Evolutionary conservation across 1,140 invertebrate genomes (phyloP).

Genomic region (Dryas iulia): DNA sequence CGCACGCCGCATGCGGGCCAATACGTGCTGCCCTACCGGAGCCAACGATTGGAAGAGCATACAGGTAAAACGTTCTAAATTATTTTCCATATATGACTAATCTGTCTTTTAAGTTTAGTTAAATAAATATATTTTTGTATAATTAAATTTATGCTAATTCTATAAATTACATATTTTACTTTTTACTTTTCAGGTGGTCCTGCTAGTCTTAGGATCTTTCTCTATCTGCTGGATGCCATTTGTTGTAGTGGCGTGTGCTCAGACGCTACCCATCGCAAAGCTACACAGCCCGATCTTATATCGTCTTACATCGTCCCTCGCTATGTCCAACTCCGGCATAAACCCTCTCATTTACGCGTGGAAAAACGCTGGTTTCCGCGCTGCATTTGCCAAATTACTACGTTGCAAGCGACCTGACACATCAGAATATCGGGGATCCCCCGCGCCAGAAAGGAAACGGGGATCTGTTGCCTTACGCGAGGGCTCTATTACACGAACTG

Average conservation of each 20-base stretch:
- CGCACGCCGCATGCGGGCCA: constrained; percentile 82
- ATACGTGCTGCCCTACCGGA: constrained; percentile 74
- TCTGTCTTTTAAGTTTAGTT: background rate
- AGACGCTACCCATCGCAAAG: constrained; percentile 78
- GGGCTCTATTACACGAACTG: constrained; percentile 64
- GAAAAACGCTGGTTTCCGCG: constrained; percentile 88
- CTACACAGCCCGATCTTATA: constrained; percentile 82
- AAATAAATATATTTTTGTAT: background rate
- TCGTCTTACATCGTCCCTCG: constrained; percentile 85
- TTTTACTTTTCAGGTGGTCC: constrained; percentile 82
- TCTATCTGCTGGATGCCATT: constrained; percentile 89
- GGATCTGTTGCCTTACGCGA: constrained; percentile 69
- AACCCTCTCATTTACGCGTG: constrained; percentile 91
- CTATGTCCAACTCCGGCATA: constrained; percentile 87
- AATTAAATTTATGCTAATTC: too few relatives aligned
- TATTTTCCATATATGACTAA: background rate
- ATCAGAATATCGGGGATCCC: constrained; percentile 71
- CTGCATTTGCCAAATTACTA: constrained; percentile 84
- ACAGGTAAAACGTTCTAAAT: constrained; percentile 67
- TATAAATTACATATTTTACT: too few relatives aligned
- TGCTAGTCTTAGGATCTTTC: constrained; percentile 87
- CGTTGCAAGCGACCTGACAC: constrained; percentile 82
- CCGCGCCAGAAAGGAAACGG: constrained; percentile 63
- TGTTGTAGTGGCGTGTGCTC: constrained; percentile 83
- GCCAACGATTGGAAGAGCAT: constrained; percentile 86